These are phyloP conservation scores for Dynastes tityus DNA, from an alignment of 2,888 invertebrate genomes.

Conservation along the genomic window DNA sequence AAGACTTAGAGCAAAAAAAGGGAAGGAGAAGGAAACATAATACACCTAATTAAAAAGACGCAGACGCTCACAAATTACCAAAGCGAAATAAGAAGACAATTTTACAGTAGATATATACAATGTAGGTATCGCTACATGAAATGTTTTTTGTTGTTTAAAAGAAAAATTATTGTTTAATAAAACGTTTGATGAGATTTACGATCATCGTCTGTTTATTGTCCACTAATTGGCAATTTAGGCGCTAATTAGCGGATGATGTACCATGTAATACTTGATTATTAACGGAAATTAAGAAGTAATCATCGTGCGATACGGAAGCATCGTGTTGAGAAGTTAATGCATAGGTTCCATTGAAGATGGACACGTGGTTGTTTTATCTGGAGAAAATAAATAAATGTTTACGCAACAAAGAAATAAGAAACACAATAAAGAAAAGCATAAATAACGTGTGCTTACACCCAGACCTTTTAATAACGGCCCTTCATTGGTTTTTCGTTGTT, in stretches of 20 bases:
- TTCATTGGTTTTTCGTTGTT: too few species aligned
- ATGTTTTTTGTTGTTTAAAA: background rate
- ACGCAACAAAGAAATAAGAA: too few species aligned
- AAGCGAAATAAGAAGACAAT: constrained; percentile 12
- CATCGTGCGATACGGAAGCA: background rate
- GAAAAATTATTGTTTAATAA: constrained; percentile 5
- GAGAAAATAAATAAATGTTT: too few species aligned
- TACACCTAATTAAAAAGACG: constrained; percentile 30
- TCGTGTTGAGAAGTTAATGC: background rate
- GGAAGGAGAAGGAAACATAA: constrained; percentile 23
- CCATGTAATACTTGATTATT: background rate
- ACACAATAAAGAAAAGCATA: too few species aligned
- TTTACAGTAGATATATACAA: background rate
- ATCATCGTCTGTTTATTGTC: background rate
- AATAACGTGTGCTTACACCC: too few species aligned
- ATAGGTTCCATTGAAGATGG: background rate
- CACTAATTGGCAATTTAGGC: constrained; percentile 3
- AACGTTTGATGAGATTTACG: background rate
- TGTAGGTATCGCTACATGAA: background rate
- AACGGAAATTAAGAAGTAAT: background rate
- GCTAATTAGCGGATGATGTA: constrained; percentile 4
- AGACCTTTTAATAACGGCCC: too few species aligned
- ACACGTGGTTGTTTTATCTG: too few species aligned
- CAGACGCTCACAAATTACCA: constrained; percentile 22
- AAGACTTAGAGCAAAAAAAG: constrained; percentile 19